Evolutionary conservation across 2,113 vertebrate genomes (phyloP).

Genomic region (Hemiscyllium ocellatum): DNA sequence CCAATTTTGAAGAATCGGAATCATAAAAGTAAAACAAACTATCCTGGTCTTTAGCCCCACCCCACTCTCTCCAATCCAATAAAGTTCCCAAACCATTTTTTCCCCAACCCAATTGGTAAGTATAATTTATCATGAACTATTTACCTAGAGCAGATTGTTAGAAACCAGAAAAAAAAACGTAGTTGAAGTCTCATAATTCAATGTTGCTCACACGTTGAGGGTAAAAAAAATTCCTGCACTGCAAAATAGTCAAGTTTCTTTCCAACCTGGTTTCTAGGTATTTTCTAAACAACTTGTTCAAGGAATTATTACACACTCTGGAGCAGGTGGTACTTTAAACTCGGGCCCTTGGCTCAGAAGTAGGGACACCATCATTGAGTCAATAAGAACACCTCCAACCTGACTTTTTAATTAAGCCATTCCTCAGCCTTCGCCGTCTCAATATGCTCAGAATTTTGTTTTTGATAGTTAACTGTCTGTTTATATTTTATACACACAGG

Average conservation of each 20-base stretch:
- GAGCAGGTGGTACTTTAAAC: no score
- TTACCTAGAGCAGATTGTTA: background rate
- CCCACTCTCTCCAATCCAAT: background rate
- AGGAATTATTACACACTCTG: no score
- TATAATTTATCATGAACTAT: background rate
- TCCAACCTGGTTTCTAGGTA: no score
- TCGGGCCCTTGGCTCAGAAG: no score
- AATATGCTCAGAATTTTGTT: background rate
- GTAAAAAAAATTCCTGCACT: background rate
- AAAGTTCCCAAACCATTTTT: background rate
- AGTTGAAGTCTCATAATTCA: background rate
- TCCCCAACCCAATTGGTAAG: background rate
- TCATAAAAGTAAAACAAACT: background rate
- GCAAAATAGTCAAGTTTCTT: background rate
- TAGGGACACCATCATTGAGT: no score
- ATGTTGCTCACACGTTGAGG: background rate
- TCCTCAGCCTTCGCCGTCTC: background rate
- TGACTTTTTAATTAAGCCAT: background rate
- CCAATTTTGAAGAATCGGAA: background rate
- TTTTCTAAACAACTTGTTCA: no score
- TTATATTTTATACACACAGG: background rate
- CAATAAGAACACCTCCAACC: background rate
- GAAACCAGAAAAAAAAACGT: background rate
- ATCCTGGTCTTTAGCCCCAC: background rate
- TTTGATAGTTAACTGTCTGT: background rate